phyloP scores from a whole-genome alignment of 2,797 vertebrate species.

The Propithecus perrieri region DNA sequence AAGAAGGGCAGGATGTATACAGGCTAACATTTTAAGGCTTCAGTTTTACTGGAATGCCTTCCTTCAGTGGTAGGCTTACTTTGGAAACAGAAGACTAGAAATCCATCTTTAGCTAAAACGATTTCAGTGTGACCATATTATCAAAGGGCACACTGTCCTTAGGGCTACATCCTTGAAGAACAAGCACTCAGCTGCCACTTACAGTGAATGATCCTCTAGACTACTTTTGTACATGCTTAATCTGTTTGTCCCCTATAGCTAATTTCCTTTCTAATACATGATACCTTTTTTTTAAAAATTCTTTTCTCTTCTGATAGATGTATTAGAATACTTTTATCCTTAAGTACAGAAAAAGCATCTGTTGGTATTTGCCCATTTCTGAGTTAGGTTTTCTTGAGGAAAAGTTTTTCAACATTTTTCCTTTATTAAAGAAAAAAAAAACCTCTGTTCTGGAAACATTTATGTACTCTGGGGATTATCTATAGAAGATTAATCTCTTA shows the following conservation, averaged over 20 bases:
- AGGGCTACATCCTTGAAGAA: not conserved
- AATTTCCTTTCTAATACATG: not conserved
- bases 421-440: not conserved
- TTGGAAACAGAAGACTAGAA: not conserved
- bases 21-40: not conserved
- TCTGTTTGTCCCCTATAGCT: not conserved
- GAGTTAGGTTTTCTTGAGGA: not conserved
- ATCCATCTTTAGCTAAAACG: not conserved
- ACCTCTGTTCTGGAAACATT: not conserved
- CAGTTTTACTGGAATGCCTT: not conserved
- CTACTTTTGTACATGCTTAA: not conserved
- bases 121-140: not conserved
- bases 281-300: not conserved
- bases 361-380: not conserved
- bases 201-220: not conserved
- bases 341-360: not conserved
- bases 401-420: constrained; percentile 3
- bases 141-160: not conserved
- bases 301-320: not conserved
- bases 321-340: not conserved
- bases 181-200: not conserved
- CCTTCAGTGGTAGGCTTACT: not conserved
- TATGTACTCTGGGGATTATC: not conserved
- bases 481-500: not conserved
- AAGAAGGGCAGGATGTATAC: not conserved